Evolutionary conservation across 2,797 vertebrate species (phyloP).

Genomic region (Notamacropus eugenii): DNA sequence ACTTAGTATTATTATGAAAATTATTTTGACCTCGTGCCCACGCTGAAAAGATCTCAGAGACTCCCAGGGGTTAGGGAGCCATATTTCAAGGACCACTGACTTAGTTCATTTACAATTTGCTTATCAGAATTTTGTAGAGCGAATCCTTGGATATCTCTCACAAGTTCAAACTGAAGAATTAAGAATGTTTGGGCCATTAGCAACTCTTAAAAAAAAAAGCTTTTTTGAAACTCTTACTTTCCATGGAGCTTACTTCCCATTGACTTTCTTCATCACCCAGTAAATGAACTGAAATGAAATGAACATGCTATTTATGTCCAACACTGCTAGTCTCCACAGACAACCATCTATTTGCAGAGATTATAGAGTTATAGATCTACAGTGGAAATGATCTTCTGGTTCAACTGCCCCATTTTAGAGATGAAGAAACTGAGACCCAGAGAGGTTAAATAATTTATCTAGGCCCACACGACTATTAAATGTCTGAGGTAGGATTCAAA

Average conservation of each 20-base stretch:
- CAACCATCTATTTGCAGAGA: neutral
- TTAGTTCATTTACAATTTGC: neutral
- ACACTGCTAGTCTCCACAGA: neutral
- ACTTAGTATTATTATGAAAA: neutral
- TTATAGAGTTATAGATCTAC: neutral
- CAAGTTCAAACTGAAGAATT: neutral
- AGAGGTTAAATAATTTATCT: neutral
- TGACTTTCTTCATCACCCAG: neutral
- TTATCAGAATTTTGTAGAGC: neutral
- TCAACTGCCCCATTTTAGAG: neutral
- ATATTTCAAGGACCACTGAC: neutral
- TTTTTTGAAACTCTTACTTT: neutral
- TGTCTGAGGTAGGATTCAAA: neutral
- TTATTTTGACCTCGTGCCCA: neutral
- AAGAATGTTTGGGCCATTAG: neutral
- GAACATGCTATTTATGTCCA: neutral
- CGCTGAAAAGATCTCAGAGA: neutral
- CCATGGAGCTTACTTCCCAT: neutral
- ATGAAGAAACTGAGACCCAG: neutral
- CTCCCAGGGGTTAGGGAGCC: neutral
- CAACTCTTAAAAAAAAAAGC: neutral
- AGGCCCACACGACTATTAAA: neutral
- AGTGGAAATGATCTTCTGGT: neutral
- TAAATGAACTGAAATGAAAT: neutral
- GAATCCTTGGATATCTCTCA: neutral